Percentiles rank a stretch among this genome's conserved stretches.
phyloP scores from a whole-genome alignment of 1,140 invertebrate genomes.

The Augochlora pura region DNA sequence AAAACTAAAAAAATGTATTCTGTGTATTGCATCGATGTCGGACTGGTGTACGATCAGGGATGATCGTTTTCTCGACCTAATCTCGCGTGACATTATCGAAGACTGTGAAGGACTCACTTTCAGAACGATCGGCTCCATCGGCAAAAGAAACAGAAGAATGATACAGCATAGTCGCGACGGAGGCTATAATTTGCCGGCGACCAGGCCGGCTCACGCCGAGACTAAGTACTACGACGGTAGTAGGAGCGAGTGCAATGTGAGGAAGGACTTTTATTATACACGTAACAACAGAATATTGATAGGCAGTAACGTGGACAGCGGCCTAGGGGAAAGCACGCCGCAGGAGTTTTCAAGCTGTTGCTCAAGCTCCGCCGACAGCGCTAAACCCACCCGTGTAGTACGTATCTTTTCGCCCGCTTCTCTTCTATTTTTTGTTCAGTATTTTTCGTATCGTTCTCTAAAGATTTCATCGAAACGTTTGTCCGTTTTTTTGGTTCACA shows the following conservation, averaged over 20 bases:
- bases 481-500: constrained; percentile 3
- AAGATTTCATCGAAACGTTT: neutral
- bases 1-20: constrained; percentile 43
- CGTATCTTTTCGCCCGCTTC: constrained; percentile 68
- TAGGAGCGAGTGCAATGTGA: constrained; percentile 72
- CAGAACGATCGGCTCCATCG: constrained; percentile 78
- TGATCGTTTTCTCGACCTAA: constrained; percentile 35
- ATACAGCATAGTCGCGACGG: constrained; percentile 76
- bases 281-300: constrained; percentile 77
- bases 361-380: constrained; percentile 79
- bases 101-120: constrained; percentile 78
- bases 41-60: constrained; percentile 35
- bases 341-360: constrained; percentile 80
- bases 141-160: constrained; percentile 76
- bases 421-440: neutral
- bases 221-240: constrained; percentile 68
- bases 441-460: neutral
- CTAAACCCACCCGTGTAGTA: constrained; percentile 76
- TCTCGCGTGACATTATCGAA: constrained; percentile 40
- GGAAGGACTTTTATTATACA: constrained; percentile 75
- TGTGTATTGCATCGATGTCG: constrained; percentile 43
- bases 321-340: constrained; percentile 79
- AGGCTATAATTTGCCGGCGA: constrained; percentile 73
- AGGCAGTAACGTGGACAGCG: constrained; percentile 77
- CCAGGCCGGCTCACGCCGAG: constrained; percentile 70